Conservation (phyloP, 1,140 invertebrate genomes). For the Drosophila repletoides region DNA sequence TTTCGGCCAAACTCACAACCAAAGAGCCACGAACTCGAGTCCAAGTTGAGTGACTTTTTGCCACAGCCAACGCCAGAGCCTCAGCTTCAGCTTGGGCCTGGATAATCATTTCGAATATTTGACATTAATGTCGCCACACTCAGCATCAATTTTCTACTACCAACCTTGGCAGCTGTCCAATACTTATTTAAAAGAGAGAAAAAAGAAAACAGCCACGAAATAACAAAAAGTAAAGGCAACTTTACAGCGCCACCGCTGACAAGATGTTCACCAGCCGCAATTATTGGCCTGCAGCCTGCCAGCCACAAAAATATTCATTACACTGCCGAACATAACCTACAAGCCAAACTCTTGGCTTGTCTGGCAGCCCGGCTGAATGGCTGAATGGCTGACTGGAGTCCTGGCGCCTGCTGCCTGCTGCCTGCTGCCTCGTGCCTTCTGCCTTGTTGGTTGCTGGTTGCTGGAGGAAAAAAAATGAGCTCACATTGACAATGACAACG, state of each 20-base stretch:
- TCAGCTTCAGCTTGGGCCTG: conserved; percentile 6
- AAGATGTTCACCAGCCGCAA: conserved; percentile 64
- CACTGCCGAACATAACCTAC: conserved; percentile 31
- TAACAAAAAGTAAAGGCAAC: conserved; percentile 36
- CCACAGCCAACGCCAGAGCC: neutral
- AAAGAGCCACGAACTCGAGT: conserved; percentile 17
- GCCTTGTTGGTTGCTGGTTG: conserved; percentile 20
- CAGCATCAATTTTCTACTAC: conserved; percentile 46
- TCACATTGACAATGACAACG: conserved; percentile 42
- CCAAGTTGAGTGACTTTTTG: conserved; percentile 27
- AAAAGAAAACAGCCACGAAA: conserved; percentile 13
- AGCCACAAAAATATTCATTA: conserved; percentile 64
- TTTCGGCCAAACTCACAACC: conserved; percentile 15
- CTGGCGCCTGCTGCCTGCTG: too few species aligned
- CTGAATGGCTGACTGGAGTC: conserved; percentile 23
- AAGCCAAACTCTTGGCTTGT: conserved; percentile 9
- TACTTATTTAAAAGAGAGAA: conserved; percentile 32
- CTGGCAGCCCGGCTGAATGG: too few species aligned
- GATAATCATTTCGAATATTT: conserved; percentile 63
- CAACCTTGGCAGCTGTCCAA: conserved; percentile 61
- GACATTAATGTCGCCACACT: conserved; percentile 60
- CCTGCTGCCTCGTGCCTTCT: too few species aligned
- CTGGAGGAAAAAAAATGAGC: conserved; percentile 39
- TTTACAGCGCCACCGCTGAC: conserved; percentile 47
- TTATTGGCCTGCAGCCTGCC: conserved; percentile 53